Conservation (phyloP, 1,140 invertebrate genomes). For the Drosophila orena region DNA sequence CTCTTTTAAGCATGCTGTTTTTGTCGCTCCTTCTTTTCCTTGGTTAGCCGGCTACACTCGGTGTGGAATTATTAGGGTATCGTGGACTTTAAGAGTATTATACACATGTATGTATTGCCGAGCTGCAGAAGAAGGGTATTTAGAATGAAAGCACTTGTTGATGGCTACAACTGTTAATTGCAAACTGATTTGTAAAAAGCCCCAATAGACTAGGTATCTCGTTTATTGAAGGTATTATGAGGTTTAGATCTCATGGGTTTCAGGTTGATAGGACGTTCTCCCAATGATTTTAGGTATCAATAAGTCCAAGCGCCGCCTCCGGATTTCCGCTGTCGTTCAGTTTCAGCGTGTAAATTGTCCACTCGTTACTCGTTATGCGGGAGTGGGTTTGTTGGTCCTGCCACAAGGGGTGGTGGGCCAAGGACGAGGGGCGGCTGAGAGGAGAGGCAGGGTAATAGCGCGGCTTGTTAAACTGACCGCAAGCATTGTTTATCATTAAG, state of each 20-base stretch:
- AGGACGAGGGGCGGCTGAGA: constrained; percentile 30
- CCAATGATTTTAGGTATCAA: constrained; percentile 26
- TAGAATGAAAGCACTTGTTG: too few relatives aligned
- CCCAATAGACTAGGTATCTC: too few relatives aligned
- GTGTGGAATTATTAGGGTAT: not conserved
- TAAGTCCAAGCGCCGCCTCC: constrained; percentile 11
- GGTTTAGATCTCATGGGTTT: not conserved
- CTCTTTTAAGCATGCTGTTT: constrained; percentile 83
- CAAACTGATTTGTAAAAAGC: not conserved
- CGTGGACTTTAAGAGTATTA: not conserved
- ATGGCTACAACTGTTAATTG: too few relatives aligned
- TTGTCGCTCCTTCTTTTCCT: constrained; percentile 62
- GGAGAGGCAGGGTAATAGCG: constrained; percentile 77
- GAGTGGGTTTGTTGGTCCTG: constrained; percentile 6
- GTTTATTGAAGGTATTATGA: too few relatives aligned
- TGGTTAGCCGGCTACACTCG: constrained; percentile 41
- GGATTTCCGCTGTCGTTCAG: constrained; percentile 48
- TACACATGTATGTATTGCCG: too few relatives aligned
- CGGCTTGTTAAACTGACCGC: constrained; percentile 83
- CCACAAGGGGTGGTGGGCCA: not conserved
- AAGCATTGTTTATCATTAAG: constrained; percentile 84
- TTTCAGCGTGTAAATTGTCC: constrained; percentile 80
- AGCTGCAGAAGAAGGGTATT: not conserved
- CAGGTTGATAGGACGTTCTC: not conserved
- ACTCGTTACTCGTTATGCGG: constrained; percentile 76